These are phyloP conservation scores for Drosophila tristis DNA, from an alignment of 1,140 invertebrate species.

Conservation along the genomic window DNA sequence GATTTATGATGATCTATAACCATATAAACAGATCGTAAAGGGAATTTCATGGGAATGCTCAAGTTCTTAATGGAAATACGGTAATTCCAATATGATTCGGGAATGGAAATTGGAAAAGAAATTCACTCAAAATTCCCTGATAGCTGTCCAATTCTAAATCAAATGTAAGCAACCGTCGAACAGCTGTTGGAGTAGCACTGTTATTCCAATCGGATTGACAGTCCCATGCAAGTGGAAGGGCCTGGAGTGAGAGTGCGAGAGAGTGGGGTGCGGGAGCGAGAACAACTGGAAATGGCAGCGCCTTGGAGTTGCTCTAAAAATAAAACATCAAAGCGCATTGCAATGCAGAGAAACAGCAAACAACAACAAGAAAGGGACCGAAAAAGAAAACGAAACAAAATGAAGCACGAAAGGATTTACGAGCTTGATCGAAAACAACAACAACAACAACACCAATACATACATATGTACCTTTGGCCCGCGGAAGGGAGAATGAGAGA, in stretches of 20 bases:
- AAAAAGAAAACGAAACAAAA: conserved; percentile 45
- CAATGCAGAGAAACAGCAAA: conserved; percentile 32
- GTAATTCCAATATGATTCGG: conserved; percentile 1
- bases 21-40: conserved; percentile 43
- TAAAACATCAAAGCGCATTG: conserved; percentile 70
- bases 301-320: conserved; percentile 50
- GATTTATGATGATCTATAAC: conserved; percentile 43
- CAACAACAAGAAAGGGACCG: conserved; percentile 20
- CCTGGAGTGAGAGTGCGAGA: neutral
- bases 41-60: conserved; percentile 17
- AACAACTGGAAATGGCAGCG: conserved; percentile 32
- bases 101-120: neutral
- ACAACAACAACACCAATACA: conserved; percentile 27
- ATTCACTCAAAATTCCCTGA: conserved; percentile 8
- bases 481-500: conserved; percentile 26
- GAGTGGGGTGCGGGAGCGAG: neutral
- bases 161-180: neutral
- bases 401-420: conserved; percentile 78
- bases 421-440: conserved; percentile 77
- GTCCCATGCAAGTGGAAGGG: conserved; percentile 10
- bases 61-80: conserved; percentile 32
- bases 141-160: conserved; percentile 30
- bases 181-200: conserved; percentile 3
- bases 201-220: conserved; percentile 35
- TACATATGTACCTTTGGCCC: conserved; percentile 13